A percentile compares a stretch with the other conserved stretches of the same genome.
Conservation (phyloP, 2,888 invertebrate species). For the Drosophila mimetica region DNA sequence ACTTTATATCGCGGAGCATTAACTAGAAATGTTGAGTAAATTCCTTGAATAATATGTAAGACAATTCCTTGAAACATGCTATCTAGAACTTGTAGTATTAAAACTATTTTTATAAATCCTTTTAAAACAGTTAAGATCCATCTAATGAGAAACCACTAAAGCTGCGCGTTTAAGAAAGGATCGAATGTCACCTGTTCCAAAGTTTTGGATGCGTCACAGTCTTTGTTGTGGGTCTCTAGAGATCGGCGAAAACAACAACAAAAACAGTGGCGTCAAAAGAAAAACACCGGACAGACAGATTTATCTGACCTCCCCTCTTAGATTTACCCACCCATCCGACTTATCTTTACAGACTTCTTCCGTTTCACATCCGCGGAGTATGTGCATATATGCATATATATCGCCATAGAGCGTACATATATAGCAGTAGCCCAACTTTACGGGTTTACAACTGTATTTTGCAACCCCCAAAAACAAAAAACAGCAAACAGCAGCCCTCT, state of each 20-base stretch:
- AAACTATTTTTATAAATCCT: too few relatives aligned
- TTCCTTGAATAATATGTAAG: too few relatives aligned
- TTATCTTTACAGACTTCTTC: constrained; percentile 78
- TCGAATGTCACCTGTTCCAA: not conserved
- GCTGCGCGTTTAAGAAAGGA: not conserved
- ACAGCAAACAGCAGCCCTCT: too few relatives aligned
- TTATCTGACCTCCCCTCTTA: constrained; percentile 14
- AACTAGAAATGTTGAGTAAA: not conserved
- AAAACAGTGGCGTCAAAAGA: constrained; percentile 2
- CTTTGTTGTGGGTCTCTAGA: not conserved
- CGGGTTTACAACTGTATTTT: constrained; percentile 72
- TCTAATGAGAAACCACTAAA: not conserved
- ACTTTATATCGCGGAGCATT: not conserved
- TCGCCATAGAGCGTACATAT: too few relatives aligned
- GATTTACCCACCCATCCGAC: not conserved
- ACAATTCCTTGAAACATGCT: too few relatives aligned
- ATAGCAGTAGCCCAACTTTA: constrained; percentile 41
- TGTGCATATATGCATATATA: not conserved
- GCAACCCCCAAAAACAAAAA: constrained; percentile 22
- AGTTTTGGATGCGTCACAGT: not conserved
- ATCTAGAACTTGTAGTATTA: too few relatives aligned
- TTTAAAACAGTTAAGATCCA: too few relatives aligned
- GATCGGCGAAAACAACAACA: not conserved
- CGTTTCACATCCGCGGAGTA: constrained; percentile 68
- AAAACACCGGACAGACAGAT: constrained; percentile 9